These are phyloP conservation scores for Sebastes steindachneri DNA, from an alignment of 2,797 vertebrate species.

Conservation along the genomic window DNA sequence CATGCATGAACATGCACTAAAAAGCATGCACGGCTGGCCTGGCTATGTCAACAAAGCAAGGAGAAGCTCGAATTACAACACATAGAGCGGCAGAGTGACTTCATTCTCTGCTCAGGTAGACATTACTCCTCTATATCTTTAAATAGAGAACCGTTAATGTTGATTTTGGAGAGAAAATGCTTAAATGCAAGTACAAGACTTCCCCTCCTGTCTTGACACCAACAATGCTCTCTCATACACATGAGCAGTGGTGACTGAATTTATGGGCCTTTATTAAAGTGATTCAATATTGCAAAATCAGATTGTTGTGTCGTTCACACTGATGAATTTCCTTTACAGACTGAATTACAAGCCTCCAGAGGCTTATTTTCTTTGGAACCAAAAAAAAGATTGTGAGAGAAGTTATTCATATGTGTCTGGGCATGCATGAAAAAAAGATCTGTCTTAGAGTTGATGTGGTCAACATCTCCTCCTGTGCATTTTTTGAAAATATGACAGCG, in stretches of 20 bases:
- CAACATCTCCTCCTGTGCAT: background rate
- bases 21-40: too few relatives aligned
- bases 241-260: background rate
- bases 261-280: background rate
- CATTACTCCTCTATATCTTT: too few relatives aligned
- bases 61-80: too few relatives aligned
- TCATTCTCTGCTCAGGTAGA: too few relatives aligned
- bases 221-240: background rate
- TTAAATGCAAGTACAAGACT: background rate
- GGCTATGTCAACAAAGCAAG: too few relatives aligned
- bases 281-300: constrained; percentile 13
- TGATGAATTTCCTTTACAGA: constrained; percentile 1
- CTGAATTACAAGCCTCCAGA: background rate
- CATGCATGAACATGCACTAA: too few relatives aligned
- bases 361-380: background rate
- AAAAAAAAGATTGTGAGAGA: background rate
- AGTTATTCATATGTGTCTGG: background rate
- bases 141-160: background rate
- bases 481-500: background rate
- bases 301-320: background rate
- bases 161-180: background rate
- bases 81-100: fast-evolving
- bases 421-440: background rate
- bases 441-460: background rate
- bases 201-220: background rate